A percentile compares a stretch with the other conserved stretches of the same genome.
Evolutionary conservation across 2,113 vertebrate genomes (phyloP).

Genomic region (Ceratotherium simum): DNA sequence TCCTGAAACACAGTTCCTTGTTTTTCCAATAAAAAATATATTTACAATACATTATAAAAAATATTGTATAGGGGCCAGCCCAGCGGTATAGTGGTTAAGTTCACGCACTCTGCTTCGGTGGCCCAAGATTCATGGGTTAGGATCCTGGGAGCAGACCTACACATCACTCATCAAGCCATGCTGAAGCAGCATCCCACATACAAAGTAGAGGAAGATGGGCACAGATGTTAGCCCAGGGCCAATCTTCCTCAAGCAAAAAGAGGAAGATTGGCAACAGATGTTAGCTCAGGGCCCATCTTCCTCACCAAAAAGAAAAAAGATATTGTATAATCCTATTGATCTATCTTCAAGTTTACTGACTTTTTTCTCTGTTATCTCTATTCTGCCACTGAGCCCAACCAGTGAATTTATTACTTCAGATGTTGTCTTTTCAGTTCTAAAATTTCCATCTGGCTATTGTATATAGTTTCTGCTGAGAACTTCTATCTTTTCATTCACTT

Average conservation of each 20-base stretch:
- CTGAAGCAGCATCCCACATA: too few relatives aligned
- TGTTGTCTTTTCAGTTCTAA: background rate
- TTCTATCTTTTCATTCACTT: background rate
- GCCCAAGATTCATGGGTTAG: too few relatives aligned
- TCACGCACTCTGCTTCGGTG: too few relatives aligned
- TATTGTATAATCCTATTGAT: background rate
- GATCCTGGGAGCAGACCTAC: too few relatives aligned
- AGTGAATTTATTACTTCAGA: background rate
- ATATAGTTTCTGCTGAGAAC: background rate
- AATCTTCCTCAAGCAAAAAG: too few relatives aligned
- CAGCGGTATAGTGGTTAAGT: too few relatives aligned
- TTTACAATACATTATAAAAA: background rate
- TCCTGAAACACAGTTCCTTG: background rate
- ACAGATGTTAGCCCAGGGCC: too few relatives aligned
- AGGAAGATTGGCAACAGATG: too few relatives aligned
- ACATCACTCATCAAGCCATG: too few relatives aligned
- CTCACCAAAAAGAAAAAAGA: too few relatives aligned
- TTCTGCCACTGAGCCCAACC: background rate
- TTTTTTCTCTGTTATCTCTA: background rate
- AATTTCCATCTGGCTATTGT: background rate
- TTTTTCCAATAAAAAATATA: background rate
- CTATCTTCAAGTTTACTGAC: background rate
- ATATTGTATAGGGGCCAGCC: background rate
- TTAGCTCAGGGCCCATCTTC: too few relatives aligned
- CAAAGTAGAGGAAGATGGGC: too few relatives aligned